Base-by-base conservation (phyloP, 2,888 invertebrate genomes). In the Gortyna flavago region DNA sequence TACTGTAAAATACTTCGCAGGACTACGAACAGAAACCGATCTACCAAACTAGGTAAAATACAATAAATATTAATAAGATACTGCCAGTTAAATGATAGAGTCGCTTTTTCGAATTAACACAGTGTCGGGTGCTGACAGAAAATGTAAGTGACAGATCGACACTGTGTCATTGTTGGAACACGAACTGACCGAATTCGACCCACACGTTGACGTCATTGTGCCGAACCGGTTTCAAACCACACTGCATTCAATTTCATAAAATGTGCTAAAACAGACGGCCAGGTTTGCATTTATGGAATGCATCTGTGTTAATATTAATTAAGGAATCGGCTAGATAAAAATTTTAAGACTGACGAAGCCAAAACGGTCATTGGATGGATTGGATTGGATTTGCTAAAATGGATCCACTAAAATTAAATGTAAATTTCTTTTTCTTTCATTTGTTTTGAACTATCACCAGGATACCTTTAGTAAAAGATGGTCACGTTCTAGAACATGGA, bases 121-220 rank as follows among this genome's bases (percentile, higher is more conserved):
- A 16, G 80, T 75, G 78, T 32, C 48, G 21, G 25, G 38, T 44
- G 59, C 64, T 76, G 77, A 71, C 41, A 54, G 75, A 79, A 85
- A 80, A 76, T 72, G 61, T 76, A 74, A 72, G 70, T 70, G 72
- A 74, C 70, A 80, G 8, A 75, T 32, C 73, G 66, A 83, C 87
- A 80, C 87, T 25, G 79, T 75, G 75, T 61, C 68, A 38, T 72
- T 81, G 83, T 81, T 89, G 89, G 87, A 87, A 89, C 64, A 87
- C 85, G 62, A 78, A 74, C 72, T 79, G 71, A 61, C 74, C 71
- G 84, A 69, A 76, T 75, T 69, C 86, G 76, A 80, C 92, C 91
- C 87, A 91, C 91, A 76, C 67, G 81, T 66, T 93, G 92, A 93
- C 93, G 93, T 92, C 93, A 93, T 82, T 44, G 35, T 75, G 81